Base-by-base conservation (phyloP, 2,888 invertebrate genomes). In the Tenthredo mesomela region DNA sequence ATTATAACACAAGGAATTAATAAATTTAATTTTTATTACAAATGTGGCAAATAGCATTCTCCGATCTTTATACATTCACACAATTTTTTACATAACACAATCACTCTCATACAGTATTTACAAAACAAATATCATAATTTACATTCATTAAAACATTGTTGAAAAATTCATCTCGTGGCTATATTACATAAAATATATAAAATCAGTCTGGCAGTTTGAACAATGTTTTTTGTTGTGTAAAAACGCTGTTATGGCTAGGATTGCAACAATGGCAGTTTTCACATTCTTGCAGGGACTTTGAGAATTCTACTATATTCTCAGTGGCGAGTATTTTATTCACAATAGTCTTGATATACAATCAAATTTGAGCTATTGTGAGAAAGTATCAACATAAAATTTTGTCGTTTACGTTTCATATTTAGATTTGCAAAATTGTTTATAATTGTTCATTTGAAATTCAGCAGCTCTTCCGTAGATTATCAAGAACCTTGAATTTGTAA, bases 151-250 rank as follows among this genome's bases (percentile, higher is more conserved):
- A 86, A 87, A 88, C 87, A 73, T 86, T 87, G 87, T 88, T 88
- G 84, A 85, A 84, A 87, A 84, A 87, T 84, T 84, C 86, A 86
- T 86, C 86, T 88, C 88, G 90, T 90, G 90, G 91, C 90, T 88
- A 86, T 88, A 88, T 87, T 87, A 87, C 85, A 87, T 78, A 86
- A 87, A 88, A 83, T 85, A 77, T 88, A 88, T 88, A 87, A 89
- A 91, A 91, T 92, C 92, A 92, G 92, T 92, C 92, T 92, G 89
- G 89, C 87, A 88, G 86, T 86, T 88, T 86, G 86, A 88, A 89
- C 85, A 86, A 86, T 78, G 40, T 84, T 84, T 85, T 83, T 65
- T 77, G 85, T 82, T 83, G 82, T 86, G 61, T 82, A 85, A 61
- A 70, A 84, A 85, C 83, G 85, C 75, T 85, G 83, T 87, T 87